A percentile compares a stretch with the other conserved stretches of the same genome.
phyloP scores from a whole-genome alignment of 2,113 vertebrate genomes.

The Meles meles region DNA sequence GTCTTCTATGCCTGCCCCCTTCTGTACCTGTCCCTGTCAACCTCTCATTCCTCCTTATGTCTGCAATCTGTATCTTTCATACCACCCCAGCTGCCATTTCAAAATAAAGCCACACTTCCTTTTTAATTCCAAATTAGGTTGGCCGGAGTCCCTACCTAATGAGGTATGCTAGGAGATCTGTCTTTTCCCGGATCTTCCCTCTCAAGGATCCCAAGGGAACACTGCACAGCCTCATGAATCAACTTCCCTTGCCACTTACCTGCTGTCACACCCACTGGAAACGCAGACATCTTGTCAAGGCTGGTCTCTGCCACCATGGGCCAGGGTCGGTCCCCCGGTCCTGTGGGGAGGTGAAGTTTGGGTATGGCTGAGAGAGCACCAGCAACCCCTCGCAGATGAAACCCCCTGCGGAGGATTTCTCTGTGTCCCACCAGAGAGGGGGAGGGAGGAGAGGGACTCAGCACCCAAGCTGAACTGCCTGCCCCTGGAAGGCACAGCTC shows the following conservation, averaged over 20 bases:
- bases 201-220: background rate
- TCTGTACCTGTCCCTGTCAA: background rate
- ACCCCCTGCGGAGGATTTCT: background rate
- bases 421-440: background rate
- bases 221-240: background rate
- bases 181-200: background rate
- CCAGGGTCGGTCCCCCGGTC: background rate
- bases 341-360: rapidly evolving
- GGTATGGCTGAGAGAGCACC: background rate
- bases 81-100: background rate
- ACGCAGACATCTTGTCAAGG: background rate
- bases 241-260: background rate
- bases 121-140: background rate
- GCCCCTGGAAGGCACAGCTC: background rate
- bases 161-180: background rate
- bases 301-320: background rate
- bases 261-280: no score
- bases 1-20: background rate
- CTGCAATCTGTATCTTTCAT: background rate
- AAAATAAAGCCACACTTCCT: background rate
- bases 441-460: rapidly evolving
- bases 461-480: background rate
- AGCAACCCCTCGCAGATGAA: no score
- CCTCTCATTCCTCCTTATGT: background rate
- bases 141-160: background rate